phyloP scores from a whole-genome alignment of 1,140 invertebrate genomes.

The Danaus melanippus region DNA sequence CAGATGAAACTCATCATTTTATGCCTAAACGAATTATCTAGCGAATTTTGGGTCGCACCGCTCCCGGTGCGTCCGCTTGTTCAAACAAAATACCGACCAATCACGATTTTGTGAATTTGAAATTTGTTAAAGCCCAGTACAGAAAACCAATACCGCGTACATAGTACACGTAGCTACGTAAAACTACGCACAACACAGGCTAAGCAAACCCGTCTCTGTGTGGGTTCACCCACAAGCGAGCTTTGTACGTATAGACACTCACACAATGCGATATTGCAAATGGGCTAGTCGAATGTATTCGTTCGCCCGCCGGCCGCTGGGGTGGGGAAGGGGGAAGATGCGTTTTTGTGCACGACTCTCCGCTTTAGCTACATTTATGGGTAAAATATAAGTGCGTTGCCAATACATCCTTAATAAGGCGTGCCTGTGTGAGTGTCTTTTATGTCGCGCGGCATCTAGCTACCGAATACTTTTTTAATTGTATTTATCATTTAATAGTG shows the following conservation, averaged over 20 bases:
- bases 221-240: conserved; percentile 31
- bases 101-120: conserved; percentile 71
- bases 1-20: conserved; percentile 63
- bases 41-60: conserved; percentile 50
- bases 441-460: conserved; percentile 26
- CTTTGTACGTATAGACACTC: conserved; percentile 47
- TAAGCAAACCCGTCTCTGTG: conserved; percentile 55
- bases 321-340: conserved; percentile 55
- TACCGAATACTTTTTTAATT: conserved; percentile 17
- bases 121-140: conserved; percentile 69
- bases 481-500: conserved; percentile 14
- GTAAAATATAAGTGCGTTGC: conserved; percentile 65
- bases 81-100: conserved; percentile 69
- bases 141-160: conserved; percentile 66
- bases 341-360: conserved; percentile 67
- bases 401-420: conserved; percentile 45
- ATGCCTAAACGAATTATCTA: conserved; percentile 62
- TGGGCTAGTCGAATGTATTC: conserved; percentile 70
- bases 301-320: conserved; percentile 55
- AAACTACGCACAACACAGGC: conserved; percentile 57
- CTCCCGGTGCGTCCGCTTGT: conserved; percentile 51
- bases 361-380: conserved; percentile 59
- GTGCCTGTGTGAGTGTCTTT: conserved; percentile 30
- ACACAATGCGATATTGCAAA: conserved; percentile 68
- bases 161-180: conserved; percentile 52